phyloP scores from a whole-genome alignment of 1,140 invertebrate species.

The Neotoxoptera formosana region DNA sequence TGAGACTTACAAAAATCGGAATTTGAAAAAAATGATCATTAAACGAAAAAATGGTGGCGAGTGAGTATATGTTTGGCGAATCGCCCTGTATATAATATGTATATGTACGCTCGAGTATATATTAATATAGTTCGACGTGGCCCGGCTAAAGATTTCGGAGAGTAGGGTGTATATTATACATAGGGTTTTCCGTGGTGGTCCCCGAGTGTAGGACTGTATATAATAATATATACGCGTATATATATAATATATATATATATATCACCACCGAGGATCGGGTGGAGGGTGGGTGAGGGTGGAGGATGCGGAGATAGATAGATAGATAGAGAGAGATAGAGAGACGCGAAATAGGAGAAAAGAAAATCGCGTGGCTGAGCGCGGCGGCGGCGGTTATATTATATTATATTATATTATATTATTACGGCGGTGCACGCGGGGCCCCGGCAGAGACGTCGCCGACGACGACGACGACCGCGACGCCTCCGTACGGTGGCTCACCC shows the following conservation, averaged over 20 bases:
- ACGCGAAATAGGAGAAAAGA: neutral
- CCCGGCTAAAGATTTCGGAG: neutral
- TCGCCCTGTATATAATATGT: too few relatives aligned
- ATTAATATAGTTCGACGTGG: constrained; percentile 14
- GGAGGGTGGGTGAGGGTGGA: neutral
- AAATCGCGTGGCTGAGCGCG: neutral
- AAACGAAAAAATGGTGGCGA: too few relatives aligned
- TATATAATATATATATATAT: neutral
- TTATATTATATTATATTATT: neutral
- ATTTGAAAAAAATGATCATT: too few relatives aligned
- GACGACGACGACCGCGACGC: neutral
- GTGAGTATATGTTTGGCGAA: too few relatives aligned
- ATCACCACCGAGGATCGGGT: neutral
- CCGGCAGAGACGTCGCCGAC: constrained; percentile 14
- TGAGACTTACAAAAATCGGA: too few relatives aligned
- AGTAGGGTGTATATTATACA: neutral
- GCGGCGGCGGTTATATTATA: neutral
- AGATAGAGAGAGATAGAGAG: neutral
- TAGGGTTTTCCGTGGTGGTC: neutral
- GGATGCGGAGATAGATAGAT: neutral
- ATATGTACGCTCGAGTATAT: neutral
- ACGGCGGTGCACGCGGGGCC: neutral
- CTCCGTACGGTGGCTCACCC: constrained; percentile 44
- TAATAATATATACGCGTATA: neutral
- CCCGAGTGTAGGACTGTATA: neutral